Evolutionary conservation across 2,113 vertebrate species (phyloP).

Genomic region (Nettapus auritus): DNA sequence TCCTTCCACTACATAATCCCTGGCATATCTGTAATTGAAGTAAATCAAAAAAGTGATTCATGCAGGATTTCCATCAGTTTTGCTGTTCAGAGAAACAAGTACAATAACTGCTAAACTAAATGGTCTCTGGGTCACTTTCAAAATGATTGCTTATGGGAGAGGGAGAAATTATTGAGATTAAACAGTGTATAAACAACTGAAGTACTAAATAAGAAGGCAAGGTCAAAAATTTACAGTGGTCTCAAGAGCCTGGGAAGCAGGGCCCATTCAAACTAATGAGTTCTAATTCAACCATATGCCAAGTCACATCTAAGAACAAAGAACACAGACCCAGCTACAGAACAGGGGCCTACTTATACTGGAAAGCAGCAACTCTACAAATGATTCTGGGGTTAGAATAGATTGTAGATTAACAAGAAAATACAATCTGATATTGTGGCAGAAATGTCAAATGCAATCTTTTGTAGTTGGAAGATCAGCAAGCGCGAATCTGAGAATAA

Average conservation of each 20-base stretch:
- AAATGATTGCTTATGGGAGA: background rate
- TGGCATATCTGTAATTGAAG: conserved; percentile 85
- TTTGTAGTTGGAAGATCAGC: background rate
- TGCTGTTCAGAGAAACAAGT: background rate
- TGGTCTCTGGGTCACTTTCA: background rate
- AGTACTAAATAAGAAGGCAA: background rate
- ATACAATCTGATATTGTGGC: background rate
- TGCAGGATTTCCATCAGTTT: background rate
- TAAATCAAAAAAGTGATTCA: background rate
- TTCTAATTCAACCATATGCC: background rate
- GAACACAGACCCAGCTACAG: background rate
- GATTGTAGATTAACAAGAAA: background rate
- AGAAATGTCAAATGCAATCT: background rate
- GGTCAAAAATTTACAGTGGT: background rate
- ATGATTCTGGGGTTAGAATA: background rate
- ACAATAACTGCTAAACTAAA: background rate
- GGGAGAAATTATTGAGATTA: background rate
- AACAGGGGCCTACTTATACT: background rate
- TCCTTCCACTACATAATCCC: conserved; percentile 93
- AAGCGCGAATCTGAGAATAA: background rate
- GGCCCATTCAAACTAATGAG: background rate
- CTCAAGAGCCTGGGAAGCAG: background rate
- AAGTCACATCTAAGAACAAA: background rate
- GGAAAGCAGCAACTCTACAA: background rate
- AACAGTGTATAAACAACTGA: background rate